Base-by-base conservation (phyloP, 1,140 invertebrate species). In the Brachionus koreanus region DNA sequence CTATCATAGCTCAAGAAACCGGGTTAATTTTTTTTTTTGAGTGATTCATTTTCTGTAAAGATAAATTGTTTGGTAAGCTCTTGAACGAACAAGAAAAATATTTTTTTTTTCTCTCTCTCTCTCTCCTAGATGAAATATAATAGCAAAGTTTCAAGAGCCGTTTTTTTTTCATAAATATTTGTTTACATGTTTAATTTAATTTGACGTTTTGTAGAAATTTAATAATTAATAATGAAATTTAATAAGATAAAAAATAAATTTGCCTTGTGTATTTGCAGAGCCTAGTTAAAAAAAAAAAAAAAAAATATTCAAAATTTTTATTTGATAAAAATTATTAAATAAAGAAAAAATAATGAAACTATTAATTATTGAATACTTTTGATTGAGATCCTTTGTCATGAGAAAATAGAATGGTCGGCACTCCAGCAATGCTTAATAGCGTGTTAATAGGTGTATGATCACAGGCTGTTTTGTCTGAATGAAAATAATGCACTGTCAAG, bases 231-330 rank as follows among this genome's bases (percentile, higher is more conserved):
- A 39, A 39, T 69, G 65, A 69, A 69, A 69, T 39, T 37, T 69
- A 69, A 69, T 69, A 69, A 69, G 65, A 69, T 69, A 69, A 69
- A n/a, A n/a, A 69, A 69, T n/a, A n/a, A n/a, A n/a, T n/a, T 57
- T 23, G 49, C 49, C 16, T 57, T 57, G 19, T 19, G 9, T 57
- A 57, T 19, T 1, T 57, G 49, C 6, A n/a, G n/a, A 9, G 49
- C 49, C 16, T 52, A 57, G 49, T 23, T 57, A 57, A 57, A 57
- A 19, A 3, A n/a, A 42, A 42, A 10, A 6, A 42, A 42, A 42
- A 42, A 42, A 42, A 42, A 10, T 10, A 42, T 57, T 52, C 13
- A 52, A 52, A n/a, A 19, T 25, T 9, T 57, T 57, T 57, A 57
- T 57, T 57, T 19, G 49, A 57, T 23, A 23, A 57, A 57, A 52